Base-by-base conservation (phyloP, 1,140 invertebrate species). In the Drosophila rhopaloa region DNA sequence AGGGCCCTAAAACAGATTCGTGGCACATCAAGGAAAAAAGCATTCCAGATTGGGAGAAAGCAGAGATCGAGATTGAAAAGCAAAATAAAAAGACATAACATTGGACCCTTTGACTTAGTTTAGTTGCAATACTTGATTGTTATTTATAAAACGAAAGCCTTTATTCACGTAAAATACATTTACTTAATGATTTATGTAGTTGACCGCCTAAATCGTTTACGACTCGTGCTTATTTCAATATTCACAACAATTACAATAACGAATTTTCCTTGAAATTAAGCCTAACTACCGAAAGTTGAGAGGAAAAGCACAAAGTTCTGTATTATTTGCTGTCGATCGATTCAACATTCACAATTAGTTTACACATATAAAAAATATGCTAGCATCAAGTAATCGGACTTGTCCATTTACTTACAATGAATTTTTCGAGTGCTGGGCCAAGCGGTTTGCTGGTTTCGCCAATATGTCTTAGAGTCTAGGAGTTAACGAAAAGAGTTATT, bases 1-100 rank as follows among this genome's bases (percentile, higher is more conserved):
- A 94, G 90, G 96, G 97, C 88, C 95, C 96, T n/a, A 96, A 95
- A 84, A 95, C 95, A 80, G 93, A 95, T 79, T 95, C 95, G 79
- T 94, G 95, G 88, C 93, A 94, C 83, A 91, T 95, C 29, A 95
- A 93, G 48, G 91, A 93, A 73, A 88, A 93, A 40, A 90, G 93
- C 8, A 76, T 93, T 27, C 93, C 93, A 50, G 93, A 93, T 51
- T 95, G 95, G 94, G 95, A 94, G 93, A 50, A 92, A 92, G 78
- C 82, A 7, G 90, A 91, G 78, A 86, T 91, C 16, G 81, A 71
- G 19, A 60, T 88, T 1, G 90, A 91, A 44, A 44, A 70, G 1
- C 32, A 40, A 38, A 56, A 48, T 5, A 16, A 76, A 48, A 68
- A 68, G 32, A 59, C 44, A 40, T 76, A 48, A 59, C 19, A 24